phyloP scores from a whole-genome alignment of 2,113 vertebrate species.

The Sciurus niger region DNA sequence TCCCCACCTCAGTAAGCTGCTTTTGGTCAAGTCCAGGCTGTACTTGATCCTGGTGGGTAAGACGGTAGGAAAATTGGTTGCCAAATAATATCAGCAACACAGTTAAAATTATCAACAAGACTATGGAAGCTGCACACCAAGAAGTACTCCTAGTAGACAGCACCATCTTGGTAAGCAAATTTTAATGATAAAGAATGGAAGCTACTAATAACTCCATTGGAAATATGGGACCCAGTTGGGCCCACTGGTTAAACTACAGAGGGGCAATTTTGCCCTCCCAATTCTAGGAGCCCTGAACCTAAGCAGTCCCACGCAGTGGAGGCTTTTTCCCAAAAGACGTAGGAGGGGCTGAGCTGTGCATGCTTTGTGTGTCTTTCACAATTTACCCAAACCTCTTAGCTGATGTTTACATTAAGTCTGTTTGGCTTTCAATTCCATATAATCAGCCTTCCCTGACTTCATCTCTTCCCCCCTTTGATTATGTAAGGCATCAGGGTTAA shows the following conservation, averaged over 20 bases:
- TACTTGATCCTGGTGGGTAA: background rate
- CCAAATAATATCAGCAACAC: background rate
- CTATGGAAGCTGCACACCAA: background rate
- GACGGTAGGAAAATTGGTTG: background rate
- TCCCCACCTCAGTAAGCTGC: background rate
- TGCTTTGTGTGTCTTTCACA: background rate
- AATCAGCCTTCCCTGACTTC: background rate
- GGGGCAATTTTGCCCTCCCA: background rate
- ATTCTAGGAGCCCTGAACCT: background rate
- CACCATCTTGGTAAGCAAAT: constrained; percentile 4
- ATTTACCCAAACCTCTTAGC: background rate
- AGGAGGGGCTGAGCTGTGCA: background rate
- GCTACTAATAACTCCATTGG: background rate
- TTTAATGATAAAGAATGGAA: constrained; percentile 13
- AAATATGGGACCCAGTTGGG: background rate
- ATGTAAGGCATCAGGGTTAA: background rate
- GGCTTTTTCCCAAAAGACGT: background rate
- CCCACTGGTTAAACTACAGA: background rate
- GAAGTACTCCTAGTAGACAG: background rate
- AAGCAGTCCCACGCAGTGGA: background rate
- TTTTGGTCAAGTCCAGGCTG: constrained; percentile 6
- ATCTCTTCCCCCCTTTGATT: background rate
- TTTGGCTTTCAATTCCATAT: background rate
- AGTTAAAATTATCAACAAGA: background rate
- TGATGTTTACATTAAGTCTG: background rate